Percentiles rank a stretch among this genome's conserved stretches.
Evolutionary conservation across 2,888 invertebrate genomes (phyloP).

Genomic region (Diarsia brunnea): DNA sequence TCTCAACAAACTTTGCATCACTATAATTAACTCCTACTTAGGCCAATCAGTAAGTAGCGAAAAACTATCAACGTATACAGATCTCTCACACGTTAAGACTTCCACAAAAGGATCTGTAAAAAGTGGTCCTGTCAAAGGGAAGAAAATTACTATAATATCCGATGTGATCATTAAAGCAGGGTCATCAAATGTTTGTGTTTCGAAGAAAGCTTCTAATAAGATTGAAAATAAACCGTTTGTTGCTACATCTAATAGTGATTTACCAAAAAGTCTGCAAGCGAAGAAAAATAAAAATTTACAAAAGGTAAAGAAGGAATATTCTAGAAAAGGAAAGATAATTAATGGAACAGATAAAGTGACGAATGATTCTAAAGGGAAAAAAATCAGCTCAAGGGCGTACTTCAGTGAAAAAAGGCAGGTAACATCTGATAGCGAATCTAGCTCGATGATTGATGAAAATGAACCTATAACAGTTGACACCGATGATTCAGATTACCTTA

Average conservation of each 20-base stretch:
- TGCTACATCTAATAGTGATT: neutral
- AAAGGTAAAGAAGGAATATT: neutral
- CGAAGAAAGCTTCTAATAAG: neutral
- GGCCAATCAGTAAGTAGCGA: too few relatives aligned
- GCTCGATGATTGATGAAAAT: neutral
- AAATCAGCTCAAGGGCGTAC: neutral
- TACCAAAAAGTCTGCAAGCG: neutral
- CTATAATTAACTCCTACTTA: too few relatives aligned
- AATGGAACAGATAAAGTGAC: neutral
- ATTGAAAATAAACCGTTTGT: neutral
- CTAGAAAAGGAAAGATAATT: neutral
- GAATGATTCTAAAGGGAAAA: slow-evolving; percentile 1
- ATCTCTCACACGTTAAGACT: too few relatives aligned
- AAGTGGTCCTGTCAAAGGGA: neutral
- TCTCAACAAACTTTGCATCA: too few relatives aligned
- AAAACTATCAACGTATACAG: too few relatives aligned
- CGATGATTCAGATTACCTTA: neutral
- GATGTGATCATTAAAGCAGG: slow-evolving; percentile 3
- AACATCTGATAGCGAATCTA: neutral
- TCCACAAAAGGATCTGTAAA: too few relatives aligned
- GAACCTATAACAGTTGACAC: neutral
- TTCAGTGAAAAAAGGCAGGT: neutral
- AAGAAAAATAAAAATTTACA: neutral
- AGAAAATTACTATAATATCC: neutral
- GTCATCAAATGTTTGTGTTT: neutral